A percentile compares a stretch with the other conserved stretches of the same genome.
Evolutionary conservation across 2,888 invertebrate species (phyloP).

Genomic region (Mythimna impura): DNA sequence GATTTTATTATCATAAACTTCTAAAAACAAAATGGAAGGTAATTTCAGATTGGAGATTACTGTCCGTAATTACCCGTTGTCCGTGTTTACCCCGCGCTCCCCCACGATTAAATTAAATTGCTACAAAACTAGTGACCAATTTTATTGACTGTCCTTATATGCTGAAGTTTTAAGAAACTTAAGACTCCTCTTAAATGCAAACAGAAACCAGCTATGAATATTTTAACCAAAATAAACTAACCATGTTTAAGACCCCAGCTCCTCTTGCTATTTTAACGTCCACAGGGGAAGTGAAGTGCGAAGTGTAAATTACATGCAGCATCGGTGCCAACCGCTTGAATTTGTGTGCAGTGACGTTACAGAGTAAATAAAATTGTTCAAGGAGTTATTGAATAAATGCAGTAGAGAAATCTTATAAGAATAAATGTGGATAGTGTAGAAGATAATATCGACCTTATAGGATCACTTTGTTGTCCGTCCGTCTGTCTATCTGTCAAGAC

Average conservation of each 20-base stretch:
- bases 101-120: too few species aligned
- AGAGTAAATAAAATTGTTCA: conserved; percentile 41
- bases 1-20: too few species aligned
- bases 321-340: conserved; percentile 34
- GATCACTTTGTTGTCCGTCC: too few species aligned
- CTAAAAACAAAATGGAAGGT: too few species aligned
- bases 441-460: neutral
- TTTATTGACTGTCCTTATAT: too few species aligned
- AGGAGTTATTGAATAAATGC: conserved; percentile 30
- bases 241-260: conserved; percentile 35
- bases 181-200: neutral
- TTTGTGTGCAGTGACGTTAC: conserved; percentile 7
- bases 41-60: too few species aligned
- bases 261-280: conserved; percentile 40
- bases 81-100: too few species aligned
- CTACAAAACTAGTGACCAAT: too few species aligned
- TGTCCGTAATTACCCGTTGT: too few species aligned
- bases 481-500: too few species aligned
- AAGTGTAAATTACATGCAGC: conserved; percentile 55
- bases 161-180: too few species aligned
- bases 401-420: conserved; percentile 14
- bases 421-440: neutral
- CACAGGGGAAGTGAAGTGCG: conserved; percentile 38
- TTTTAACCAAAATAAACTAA: conserved; percentile 37
- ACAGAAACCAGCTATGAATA: conserved; percentile 12